Conservation (phyloP, 2,888 invertebrate species). For the Anticlea derivata region DNA sequence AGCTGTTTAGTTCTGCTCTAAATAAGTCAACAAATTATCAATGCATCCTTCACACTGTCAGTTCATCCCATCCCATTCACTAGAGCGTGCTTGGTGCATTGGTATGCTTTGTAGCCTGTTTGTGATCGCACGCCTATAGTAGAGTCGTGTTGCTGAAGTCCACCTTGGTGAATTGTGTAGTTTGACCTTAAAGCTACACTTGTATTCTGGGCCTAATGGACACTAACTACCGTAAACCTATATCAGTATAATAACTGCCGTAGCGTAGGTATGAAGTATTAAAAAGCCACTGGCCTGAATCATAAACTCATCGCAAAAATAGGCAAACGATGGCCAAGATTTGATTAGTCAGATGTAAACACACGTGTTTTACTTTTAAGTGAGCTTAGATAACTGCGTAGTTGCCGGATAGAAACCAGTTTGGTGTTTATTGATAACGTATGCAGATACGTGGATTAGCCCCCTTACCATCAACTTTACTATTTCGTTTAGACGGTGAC, state of each 20-base stretch:
- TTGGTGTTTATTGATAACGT: constrained; percentile 51
- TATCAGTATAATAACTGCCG: no score
- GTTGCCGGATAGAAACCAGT: constrained; percentile 51
- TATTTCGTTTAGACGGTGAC: no score
- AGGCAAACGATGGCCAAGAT: constrained; percentile 29
- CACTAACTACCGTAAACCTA: no score
- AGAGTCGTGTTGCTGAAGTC: neutral
- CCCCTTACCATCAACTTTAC: no score
- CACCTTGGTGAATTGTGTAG: neutral
- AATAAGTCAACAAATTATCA: neutral
- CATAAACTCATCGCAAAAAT: constrained; percentile 34
- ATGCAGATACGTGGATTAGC: constrained; percentile 41
- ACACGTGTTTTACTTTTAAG: constrained; percentile 49
- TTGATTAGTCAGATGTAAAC: constrained; percentile 46
- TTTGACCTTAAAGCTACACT: neutral
- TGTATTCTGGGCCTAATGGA: no score
- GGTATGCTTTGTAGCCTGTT: no score
- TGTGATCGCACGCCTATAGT: no score
- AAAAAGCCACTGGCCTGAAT: constrained; percentile 6
- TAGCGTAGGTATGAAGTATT: no score
- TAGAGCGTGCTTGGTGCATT: no score
- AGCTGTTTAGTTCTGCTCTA: neutral
- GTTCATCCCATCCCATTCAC: no score
- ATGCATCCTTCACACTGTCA: neutral
- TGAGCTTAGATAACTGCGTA: constrained; percentile 47